Percentiles rank a stretch among this genome's conserved stretches.
These are phyloP conservation scores for Corythaixoides concolor DNA, from an alignment of 2,113 vertebrate species.

Conservation along the genomic window DNA sequence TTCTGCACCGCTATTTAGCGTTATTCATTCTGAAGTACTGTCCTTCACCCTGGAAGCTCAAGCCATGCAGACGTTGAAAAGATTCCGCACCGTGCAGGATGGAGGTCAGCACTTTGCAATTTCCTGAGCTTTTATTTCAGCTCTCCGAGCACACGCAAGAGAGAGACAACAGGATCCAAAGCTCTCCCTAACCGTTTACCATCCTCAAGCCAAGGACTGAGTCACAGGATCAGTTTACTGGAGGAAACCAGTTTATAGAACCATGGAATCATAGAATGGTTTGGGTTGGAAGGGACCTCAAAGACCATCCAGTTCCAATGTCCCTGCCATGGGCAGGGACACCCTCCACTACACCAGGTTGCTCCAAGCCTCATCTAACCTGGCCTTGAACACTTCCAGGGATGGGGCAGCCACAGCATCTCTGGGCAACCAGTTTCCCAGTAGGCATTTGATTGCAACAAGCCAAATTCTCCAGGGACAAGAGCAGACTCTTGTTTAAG, in stretches of 20 bases:
- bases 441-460: not conserved
- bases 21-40: not conserved
- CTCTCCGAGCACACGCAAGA: not conserved
- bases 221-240: fast-evolving
- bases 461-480: not conserved
- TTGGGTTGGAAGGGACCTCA: too few species aligned
- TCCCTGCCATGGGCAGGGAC: too few species aligned
- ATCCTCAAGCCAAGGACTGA: not conserved
- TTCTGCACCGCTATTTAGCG: not conserved
- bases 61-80: not conserved
- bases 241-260: not conserved
- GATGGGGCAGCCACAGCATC: too few species aligned
- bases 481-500: not conserved
- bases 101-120: not conserved
- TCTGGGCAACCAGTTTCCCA: not conserved
- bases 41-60: not conserved
- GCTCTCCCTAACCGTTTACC: not conserved
- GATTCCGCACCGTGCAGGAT: not conserved
- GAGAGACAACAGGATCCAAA: not conserved
- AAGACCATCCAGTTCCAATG: too few species aligned
- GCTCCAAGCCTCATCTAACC: too few species aligned
- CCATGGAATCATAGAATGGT: too few species aligned
- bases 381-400: too few species aligned
- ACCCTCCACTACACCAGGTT: too few species aligned
- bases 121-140: not conserved